phyloP scores from a whole-genome alignment of 1,140 invertebrate genomes.

The Papilio glaucus region DNA sequence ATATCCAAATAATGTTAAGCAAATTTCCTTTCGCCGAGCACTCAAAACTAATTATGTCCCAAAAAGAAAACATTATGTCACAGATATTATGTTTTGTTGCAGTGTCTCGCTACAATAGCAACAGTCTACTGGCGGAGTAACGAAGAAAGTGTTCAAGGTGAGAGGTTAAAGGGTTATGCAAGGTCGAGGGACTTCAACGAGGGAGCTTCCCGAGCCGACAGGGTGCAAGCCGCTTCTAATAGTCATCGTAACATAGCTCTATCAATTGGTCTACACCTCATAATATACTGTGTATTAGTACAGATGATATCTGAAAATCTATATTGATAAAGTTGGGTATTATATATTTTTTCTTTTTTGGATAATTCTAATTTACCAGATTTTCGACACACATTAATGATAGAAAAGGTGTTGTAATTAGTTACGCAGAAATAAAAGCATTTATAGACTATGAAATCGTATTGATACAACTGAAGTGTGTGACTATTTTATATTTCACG shows the following conservation, averaged over 20 bases:
- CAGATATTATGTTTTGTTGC: slow-evolving; percentile 44
- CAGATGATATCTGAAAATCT: slow-evolving; percentile 8
- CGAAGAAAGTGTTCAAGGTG: slow-evolving; percentile 91
- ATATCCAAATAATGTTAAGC: no score
- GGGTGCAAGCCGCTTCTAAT: slow-evolving; percentile 72
- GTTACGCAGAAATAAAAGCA: background rate
- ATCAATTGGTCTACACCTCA: slow-evolving; percentile 42
- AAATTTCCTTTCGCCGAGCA: no score
- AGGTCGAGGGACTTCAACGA: slow-evolving; percentile 75
- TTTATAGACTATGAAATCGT: background rate
- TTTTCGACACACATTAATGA: background rate
- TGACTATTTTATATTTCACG: background rate
- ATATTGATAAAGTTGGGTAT: slow-evolving; percentile 3
- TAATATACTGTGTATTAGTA: slow-evolving; percentile 43
- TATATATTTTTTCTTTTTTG: background rate
- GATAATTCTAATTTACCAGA: background rate
- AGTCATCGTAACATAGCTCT: slow-evolving; percentile 47
- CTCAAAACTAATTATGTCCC: no score
- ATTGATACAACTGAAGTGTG: background rate
- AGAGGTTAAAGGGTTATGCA: slow-evolving; percentile 75
- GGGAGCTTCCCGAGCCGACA: slow-evolving; percentile 74
- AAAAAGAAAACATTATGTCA: no score
- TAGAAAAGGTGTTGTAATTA: slow-evolving; percentile 23
- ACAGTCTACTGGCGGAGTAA: slow-evolving; percentile 92
- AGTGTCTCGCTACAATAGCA: slow-evolving; percentile 93